Base-by-base conservation (phyloP, 2,888 invertebrate species). In the Unio delphinus region DNA sequence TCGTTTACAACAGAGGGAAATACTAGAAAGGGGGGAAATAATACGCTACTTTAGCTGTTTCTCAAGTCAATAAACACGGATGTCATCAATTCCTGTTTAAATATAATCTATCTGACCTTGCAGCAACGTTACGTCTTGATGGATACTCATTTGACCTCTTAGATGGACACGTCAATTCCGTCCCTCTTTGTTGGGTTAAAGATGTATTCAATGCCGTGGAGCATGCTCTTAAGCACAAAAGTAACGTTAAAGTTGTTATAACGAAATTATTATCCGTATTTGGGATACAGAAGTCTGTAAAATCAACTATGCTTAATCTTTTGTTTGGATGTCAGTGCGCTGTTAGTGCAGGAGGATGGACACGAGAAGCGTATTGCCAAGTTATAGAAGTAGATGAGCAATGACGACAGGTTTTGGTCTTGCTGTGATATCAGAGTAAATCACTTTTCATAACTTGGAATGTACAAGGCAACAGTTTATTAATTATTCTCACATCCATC, bases 261-360 rank as follows among this genome's bases (percentile, higher is more conserved):
- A 26, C 61, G 1, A 61, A 69, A 23, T 55, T 60, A 1, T 17
- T 75, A 7, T 70, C 72, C 8, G 67, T 71, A 18, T 30, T 75
- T 34, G 75, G 75, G 5, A 72, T 70, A 30, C 72, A 75, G 57
- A 70, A 72, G 62, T 73, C 73, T 18, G 73, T 70, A 5, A 73
- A 73, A 30, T 73, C 73, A n/a, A 73, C 73, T 0, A 57, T 73
- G 23, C 55, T 73, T 6, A 73, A 73, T 34, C 58, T 68, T 28
- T 60, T 73, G 56, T 73, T 73, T 65, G 73, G 73, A 6, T 61
- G 67, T 6, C 60, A 62, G 45, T 73, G 68, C 64, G 61, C 73
- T 18, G 72, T 75, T 2, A 70, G 72, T 68, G 67, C 70, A 23
- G 75, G 75, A 3, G 54, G 73, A 34, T 73, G 72, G 28, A 75